A percentile compares a stretch with the other conserved stretches of the same genome.
Conservation (phyloP, 2,888 invertebrate species). For the Alloplasta piceator region DNA sequence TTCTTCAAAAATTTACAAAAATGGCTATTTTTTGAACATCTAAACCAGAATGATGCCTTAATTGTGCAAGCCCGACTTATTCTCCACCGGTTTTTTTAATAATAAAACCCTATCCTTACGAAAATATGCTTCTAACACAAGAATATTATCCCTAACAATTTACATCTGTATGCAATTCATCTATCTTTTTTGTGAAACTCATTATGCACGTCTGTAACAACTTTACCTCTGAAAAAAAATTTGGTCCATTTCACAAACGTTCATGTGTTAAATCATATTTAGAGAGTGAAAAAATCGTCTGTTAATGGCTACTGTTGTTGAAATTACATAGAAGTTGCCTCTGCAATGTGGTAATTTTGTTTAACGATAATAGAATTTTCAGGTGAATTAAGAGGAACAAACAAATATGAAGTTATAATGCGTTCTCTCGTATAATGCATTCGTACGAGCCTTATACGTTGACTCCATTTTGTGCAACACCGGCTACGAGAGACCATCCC, state of each 20-base stretch:
- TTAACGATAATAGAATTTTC: background rate
- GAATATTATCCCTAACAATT: too few species aligned
- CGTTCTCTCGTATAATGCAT: background rate
- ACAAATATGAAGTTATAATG: background rate
- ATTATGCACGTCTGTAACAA: too few species aligned
- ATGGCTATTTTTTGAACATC: too few species aligned
- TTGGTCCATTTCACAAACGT: background rate
- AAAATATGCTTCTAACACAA: too few species aligned
- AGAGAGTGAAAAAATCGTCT: background rate
- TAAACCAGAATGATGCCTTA: too few species aligned
- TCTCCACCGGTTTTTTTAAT: too few species aligned
- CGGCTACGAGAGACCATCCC: background rate
- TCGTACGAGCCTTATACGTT: background rate
- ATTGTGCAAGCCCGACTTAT: too few species aligned
- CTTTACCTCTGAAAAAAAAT: background rate
- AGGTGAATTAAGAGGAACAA: background rate
- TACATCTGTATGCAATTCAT: too few species aligned
- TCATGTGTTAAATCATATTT: background rate
- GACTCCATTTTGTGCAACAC: conserved; percentile 20
- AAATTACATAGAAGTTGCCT: background rate
- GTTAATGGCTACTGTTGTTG: background rate
- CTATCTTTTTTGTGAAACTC: too few species aligned
- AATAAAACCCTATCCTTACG: too few species aligned
- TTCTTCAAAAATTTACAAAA: too few species aligned
- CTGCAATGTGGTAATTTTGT: background rate